Percentiles rank a stretch among this genome's conserved stretches.
These are phyloP conservation scores for Rhodeus uyekii DNA, from an alignment of 2,797 vertebrate species.

Conservation along the genomic window DNA sequence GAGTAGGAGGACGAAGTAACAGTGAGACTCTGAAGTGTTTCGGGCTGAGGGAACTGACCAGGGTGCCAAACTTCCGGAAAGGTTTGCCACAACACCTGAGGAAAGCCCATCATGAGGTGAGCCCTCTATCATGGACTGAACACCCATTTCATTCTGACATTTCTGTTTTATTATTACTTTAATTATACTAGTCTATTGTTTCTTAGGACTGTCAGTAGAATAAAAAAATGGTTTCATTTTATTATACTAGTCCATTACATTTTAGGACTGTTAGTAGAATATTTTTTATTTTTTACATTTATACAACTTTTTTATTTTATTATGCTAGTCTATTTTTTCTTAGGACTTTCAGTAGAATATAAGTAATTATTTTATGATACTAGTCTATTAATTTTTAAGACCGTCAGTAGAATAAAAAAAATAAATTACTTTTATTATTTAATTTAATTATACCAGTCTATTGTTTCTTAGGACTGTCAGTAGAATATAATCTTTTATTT, in stretches of 20 bases:
- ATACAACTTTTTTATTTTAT: neutral
- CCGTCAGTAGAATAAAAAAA: no score
- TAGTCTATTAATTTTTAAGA: no score
- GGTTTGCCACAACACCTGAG: conserved; percentile 71
- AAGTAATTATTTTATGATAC: neutral
- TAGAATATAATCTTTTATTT: no score
- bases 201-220: neutral
- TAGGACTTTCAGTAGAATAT: neutral
- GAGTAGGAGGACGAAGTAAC: conserved; percentile 90
- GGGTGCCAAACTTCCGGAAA: conserved; percentile 53
- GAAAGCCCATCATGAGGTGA: conserved; percentile 74
- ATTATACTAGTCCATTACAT: neutral
- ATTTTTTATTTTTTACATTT: neutral
- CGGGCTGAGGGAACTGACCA: conserved; percentile 81
- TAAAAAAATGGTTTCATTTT: neutral
- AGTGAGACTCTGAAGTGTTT: conserved; percentile 84
- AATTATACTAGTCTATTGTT: neutral
- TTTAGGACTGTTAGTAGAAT: neutral
- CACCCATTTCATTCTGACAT: neutral
- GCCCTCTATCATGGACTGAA: conserved; percentile 33
- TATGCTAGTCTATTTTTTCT: neutral
- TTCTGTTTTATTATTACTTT: neutral
- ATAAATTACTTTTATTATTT: neutral
- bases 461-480: no score
- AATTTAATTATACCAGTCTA: neutral